Evolutionary conservation across 1,140 invertebrate genomes (phyloP), one percentile per base, ranked within the genome.

Genomic region (Zaprionus inermis): DNA sequence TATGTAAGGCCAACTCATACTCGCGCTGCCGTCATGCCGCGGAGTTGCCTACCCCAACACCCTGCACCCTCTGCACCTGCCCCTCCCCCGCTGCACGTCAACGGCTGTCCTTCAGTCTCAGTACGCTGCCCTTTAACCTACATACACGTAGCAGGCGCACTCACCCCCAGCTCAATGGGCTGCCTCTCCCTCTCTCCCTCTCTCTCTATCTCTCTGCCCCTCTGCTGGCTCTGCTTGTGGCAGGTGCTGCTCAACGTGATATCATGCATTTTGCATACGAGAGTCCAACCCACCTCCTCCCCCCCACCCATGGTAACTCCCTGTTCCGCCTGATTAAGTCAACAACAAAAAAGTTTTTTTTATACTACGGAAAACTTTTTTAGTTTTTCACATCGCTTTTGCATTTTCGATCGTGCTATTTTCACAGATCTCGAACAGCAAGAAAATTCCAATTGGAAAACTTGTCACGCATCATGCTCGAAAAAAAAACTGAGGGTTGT

Each of bases 71-170:
- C 2, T 11, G 18, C 28, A 36, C 38, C 36, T 32, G 52, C n/a
- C 10, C 38, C 38, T 10, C 7, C 24, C 20, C 18, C 41, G 20
- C 14, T 20, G 16, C 44, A 46, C 30, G 70, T 20, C 44, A 49
- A 49, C 16, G 44, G 12, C 73, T 76, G 82, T 79, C 82, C 82
- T 86, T 86, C 82, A 82, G 82, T 88, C 83, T 76, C 0, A 0
- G 84, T 83, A 83, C 84, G 71, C 76, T 89, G 84, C 68, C 79
- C 83, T 86, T 82, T 86, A 86, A 88, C 82, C 82, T 88, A 86
- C 83, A 86, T 79, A 70, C 66, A 74, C 52, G 32, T 32, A 66
- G 36, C 60, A 49, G 46, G 38, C 56, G 51, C 38, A 57, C 38
- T 32, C 22, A 9, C 24, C 51, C 12, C 51, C 24, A n/a, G 3